Evolutionary conservation across 2,113 vertebrate species (phyloP).

Genomic region (Coptodon rendalli): DNA sequence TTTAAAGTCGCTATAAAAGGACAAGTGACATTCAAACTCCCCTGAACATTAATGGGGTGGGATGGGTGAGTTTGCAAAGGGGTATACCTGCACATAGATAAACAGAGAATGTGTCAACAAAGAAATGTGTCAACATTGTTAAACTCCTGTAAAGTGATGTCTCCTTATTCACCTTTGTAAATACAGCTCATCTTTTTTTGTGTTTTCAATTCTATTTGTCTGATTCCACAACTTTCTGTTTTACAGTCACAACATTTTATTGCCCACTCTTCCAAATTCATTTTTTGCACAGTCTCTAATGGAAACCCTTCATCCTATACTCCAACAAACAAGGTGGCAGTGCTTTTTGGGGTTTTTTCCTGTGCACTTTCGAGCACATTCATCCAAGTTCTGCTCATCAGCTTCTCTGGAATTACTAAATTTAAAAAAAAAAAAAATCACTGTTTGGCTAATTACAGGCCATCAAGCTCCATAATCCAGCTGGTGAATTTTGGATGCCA

Average conservation of each 20-base stretch:
- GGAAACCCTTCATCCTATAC: neutral
- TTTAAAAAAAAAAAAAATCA: neutral
- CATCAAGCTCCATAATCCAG: constrained; percentile 30
- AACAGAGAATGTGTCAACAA: neutral
- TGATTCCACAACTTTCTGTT: neutral
- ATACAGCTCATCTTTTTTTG: neutral
- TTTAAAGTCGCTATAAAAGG: neutral
- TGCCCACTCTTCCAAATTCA: neutral
- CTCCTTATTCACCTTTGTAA: neutral
- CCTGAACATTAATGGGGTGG: neutral
- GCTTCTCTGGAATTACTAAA: constrained; percentile 21
- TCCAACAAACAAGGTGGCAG: neutral
- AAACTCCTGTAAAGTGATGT: neutral
- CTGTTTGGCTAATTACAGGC: neutral
- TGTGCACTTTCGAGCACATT: neutral
- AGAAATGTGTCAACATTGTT: neutral
- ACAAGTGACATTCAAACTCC: neutral
- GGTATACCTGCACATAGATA: neutral
- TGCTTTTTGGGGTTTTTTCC: neutral
- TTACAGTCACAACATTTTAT: neutral
- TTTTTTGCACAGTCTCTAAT: neutral
- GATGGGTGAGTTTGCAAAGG: neutral
- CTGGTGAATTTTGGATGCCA: constrained; percentile 10
- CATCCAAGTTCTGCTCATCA: neutral
- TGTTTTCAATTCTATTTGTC: neutral